phyloP scores from a whole-genome alignment of 2,797 vertebrate genomes.

The Chromobotia macracanthus region DNA sequence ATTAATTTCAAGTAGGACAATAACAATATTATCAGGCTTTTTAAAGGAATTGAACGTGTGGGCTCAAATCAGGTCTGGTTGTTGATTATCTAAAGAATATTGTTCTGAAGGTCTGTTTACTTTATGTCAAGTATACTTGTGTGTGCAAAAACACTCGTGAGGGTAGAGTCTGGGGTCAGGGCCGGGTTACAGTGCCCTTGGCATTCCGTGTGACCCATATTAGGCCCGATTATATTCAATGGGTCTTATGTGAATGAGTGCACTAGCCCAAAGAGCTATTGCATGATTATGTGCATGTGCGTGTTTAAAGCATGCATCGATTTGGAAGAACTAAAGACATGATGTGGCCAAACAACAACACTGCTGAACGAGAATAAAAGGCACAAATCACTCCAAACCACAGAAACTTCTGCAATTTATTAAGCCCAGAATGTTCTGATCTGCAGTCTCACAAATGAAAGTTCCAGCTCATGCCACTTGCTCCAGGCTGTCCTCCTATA shows the following conservation, averaged over 20 bases:
- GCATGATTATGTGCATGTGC: slow-evolving; percentile 45
- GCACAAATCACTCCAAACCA: slow-evolving; percentile 1
- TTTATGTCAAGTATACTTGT: slow-evolving; percentile 10
- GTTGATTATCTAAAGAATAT: slow-evolving; percentile 3
- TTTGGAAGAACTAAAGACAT: slow-evolving; percentile 11
- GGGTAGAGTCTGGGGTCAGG: slow-evolving; percentile 48
- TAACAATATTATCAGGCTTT: not conserved
- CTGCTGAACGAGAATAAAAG: slow-evolving; percentile 44
- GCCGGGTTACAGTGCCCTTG: slow-evolving; percentile 41
- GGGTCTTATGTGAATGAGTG: slow-evolving; percentile 32
- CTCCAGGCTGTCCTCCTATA: slow-evolving; percentile 4
- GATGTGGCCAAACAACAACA: slow-evolving; percentile 48
- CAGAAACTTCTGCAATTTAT: slow-evolving; percentile 39
- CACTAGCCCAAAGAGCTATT: slow-evolving; percentile 21
- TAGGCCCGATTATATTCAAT: slow-evolving; percentile 35
- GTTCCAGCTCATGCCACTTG: not conserved
- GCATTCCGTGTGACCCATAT: slow-evolving; percentile 31
- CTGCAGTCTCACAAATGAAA: not conserved
- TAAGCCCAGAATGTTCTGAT: slow-evolving; percentile 40
- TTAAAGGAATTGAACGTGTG: not conserved
- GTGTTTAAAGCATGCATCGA: slow-evolving; percentile 12
- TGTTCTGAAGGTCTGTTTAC: slow-evolving; percentile 19
- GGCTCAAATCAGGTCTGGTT: not conserved
- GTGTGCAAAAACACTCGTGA: slow-evolving; percentile 24
- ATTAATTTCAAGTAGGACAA: not conserved